These are phyloP conservation scores for Tipula helvola DNA, from an alignment of 2,888 invertebrate genomes.

Conservation along the genomic window DNA sequence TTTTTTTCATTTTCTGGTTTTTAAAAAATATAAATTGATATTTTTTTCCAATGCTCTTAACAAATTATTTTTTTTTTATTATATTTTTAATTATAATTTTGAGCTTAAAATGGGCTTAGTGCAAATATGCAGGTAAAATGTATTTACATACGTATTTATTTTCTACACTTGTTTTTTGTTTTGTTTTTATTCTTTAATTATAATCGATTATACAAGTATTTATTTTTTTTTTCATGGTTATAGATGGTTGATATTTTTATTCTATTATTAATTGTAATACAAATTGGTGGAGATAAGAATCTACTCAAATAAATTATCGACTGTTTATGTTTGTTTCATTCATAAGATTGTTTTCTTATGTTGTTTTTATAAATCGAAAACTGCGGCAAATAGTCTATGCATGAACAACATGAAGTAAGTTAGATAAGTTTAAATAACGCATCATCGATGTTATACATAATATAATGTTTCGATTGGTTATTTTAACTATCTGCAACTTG, in stretches of 20 bases:
- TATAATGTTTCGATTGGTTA: no score
- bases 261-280: neutral
- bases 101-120: neutral
- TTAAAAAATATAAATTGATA: neutral
- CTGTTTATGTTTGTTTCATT: no score
- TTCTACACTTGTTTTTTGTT: neutral
- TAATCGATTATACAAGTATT: neutral
- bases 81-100: neutral
- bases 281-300: neutral
- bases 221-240: neutral
- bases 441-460: no score
- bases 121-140: neutral
- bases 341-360: no score
- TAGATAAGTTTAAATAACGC: no score
- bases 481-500: no score
- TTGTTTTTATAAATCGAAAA: no score
- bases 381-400: no score
- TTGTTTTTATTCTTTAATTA: neutral
- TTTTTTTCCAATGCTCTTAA: neutral
- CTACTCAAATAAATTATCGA: no score
- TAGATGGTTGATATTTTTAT: neutral
- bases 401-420: no score
- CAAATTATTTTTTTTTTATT: neutral
- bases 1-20: neutral
- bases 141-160: neutral